These are phyloP conservation scores for Sussaba pulchella DNA, from an alignment of 2,888 invertebrate species.

Conservation along the genomic window DNA sequence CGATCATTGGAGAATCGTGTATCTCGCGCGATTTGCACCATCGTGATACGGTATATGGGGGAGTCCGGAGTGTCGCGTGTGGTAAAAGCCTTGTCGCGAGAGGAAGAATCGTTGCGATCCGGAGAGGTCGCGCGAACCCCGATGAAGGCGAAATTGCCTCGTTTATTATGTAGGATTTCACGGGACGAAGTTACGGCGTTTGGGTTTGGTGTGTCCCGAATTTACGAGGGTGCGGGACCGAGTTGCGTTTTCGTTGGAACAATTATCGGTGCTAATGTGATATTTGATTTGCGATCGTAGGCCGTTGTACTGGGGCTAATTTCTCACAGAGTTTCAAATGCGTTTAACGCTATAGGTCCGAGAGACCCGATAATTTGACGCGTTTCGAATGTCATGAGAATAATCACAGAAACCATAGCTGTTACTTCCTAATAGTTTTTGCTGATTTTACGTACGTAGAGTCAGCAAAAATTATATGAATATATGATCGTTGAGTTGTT, in stretches of 20 bases:
- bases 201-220: neutral
- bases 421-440: too few relatives aligned
- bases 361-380: too few relatives aligned
- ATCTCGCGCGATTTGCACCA: neutral
- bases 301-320: neutral
- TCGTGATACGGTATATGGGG: neutral
- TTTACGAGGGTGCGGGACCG: constrained; percentile 27
- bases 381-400: too few relatives aligned
- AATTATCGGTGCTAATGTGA: constrained; percentile 16
- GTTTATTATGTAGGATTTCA: constrained; percentile 27
- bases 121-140: neutral
- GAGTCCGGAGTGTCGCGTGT: too few relatives aligned
- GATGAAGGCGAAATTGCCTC: constrained; percentile 21
- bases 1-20: constrained; percentile 1
- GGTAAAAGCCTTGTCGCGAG: constrained; percentile 13
- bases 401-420: too few relatives aligned
- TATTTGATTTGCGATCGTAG: constrained; percentile 43
- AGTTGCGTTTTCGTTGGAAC: constrained; percentile 27
- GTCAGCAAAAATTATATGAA: too few relatives aligned
- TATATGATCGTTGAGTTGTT: too few relatives aligned
- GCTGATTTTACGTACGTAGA: too few relatives aligned
- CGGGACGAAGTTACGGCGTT: constrained; percentile 29
- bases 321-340: neutral
- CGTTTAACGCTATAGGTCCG: too few relatives aligned
- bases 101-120: constrained; percentile 8